These are phyloP conservation scores for Myotis yumanensis DNA, from an alignment of 2,113 vertebrate genomes.

Conservation along the genomic window DNA sequence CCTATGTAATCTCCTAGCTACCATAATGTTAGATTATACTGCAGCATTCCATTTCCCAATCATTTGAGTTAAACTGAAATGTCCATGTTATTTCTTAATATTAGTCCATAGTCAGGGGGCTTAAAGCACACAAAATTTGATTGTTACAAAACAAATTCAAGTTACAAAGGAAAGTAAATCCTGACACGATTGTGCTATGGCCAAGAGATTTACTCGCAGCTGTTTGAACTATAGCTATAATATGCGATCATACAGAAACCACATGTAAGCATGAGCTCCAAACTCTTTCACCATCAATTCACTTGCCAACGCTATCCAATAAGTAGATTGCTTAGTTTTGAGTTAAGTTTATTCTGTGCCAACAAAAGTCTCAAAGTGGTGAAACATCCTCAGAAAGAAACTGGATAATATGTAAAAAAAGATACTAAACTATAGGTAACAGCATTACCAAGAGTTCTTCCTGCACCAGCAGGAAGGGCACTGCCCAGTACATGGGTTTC, in stretches of 20 bases:
- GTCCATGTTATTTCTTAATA: background rate
- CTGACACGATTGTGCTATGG: background rate
- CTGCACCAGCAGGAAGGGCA: background rate
- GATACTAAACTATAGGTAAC: background rate
- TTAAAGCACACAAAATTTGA: constrained; percentile 19
- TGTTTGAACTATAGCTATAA: background rate
- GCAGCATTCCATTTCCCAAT: background rate
- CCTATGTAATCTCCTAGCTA: background rate
- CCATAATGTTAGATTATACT: constrained; percentile 37
- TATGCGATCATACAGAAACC: background rate
- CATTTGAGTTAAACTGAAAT: constrained; percentile 48
- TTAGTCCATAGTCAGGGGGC: constrained; percentile 1
- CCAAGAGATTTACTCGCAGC: background rate
- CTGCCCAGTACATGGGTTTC: background rate
- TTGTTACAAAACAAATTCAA: constrained; percentile 38
- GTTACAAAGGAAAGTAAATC: constrained; percentile 15
- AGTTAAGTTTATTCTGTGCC: constrained; percentile 14
- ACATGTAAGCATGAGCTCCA: background rate
- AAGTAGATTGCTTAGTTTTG: constrained; percentile 12
- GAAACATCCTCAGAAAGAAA: background rate
- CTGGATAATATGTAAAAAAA: background rate
- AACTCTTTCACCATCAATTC: constrained; percentile 6
- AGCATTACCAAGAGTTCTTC: background rate
- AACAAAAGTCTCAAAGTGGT: background rate
- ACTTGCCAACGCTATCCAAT: constrained; percentile 48